phyloP scores from a whole-genome alignment of 2,797 vertebrate species.

The Champsocephalus esox region DNA sequence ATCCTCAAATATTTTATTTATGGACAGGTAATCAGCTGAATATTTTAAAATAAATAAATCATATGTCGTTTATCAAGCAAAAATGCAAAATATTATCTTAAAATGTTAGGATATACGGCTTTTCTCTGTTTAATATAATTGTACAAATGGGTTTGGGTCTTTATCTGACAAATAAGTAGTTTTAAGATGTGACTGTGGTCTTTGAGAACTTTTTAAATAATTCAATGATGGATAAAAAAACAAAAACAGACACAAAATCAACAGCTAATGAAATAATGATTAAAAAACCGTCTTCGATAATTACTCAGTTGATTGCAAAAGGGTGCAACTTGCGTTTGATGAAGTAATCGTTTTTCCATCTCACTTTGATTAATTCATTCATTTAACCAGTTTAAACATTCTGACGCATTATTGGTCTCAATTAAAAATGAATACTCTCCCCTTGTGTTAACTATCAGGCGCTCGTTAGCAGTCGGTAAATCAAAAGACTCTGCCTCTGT shows the following conservation, averaged over 20 bases:
- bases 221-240: constrained; percentile 1
- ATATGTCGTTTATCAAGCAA: background rate
- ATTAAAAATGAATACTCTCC: background rate
- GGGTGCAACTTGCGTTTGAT: constrained; percentile 26
- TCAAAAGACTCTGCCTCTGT: constrained; percentile 14
- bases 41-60: background rate
- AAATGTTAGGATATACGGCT: background rate
- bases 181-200: background rate
- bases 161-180: background rate
- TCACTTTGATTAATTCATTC: constrained; percentile 12
- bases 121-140: background rate
- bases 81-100: background rate
- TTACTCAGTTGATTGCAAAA: constrained; percentile 25
- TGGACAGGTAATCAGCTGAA: background rate
- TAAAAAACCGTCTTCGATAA: background rate
- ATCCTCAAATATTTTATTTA: background rate
- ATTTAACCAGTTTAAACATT: background rate
- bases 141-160: background rate
- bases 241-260: constrained; percentile 4
- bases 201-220: background rate
- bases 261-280: constrained; percentile 14
- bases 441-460: constrained; percentile 12
- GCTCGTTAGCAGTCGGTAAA: constrained; percentile 8
- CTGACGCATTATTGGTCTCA: background rate
- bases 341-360: constrained; percentile 4